Conservation (phyloP, 1,140 invertebrate species). For the Phortica variegata region DNA sequence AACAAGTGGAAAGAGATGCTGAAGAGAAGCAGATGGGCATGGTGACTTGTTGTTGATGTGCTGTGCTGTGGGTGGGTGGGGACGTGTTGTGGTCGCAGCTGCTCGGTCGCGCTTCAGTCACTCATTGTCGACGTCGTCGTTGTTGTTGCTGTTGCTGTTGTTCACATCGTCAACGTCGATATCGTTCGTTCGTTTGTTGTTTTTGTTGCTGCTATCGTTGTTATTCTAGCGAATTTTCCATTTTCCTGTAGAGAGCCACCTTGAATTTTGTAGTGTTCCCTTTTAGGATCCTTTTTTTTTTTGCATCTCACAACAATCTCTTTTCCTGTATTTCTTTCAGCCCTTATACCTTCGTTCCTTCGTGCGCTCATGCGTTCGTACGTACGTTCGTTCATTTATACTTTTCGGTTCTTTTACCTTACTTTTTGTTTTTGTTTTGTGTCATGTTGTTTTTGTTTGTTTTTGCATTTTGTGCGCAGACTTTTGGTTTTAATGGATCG, state of each 20-base stretch:
- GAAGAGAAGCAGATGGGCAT: too few relatives aligned
- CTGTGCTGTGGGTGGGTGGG: neutral
- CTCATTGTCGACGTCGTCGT: conserved; percentile 27
- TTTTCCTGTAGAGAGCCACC: conserved; percentile 11
- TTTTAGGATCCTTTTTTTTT: conserved; percentile 1
- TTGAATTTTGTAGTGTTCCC: conserved; percentile 2
- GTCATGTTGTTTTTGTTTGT: too few relatives aligned
- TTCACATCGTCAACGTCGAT: conserved; percentile 30
- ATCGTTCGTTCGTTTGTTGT: conserved; percentile 18
- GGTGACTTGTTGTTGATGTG: too few relatives aligned
- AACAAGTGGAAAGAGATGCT: too few relatives aligned
- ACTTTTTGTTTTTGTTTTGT: too few relatives aligned
- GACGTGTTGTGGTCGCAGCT: neutral
- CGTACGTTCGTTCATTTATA: conserved; percentile 17
- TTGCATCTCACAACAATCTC: too few relatives aligned
- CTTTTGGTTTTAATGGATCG: conserved; percentile 54
- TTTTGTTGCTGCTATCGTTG: conserved; percentile 15
- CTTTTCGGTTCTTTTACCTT: conserved; percentile 19
- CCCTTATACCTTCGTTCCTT: too few relatives aligned
- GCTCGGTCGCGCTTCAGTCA: neutral
- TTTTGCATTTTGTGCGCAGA: conserved; percentile 27
- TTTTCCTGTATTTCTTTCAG: too few relatives aligned
- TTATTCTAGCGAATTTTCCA: conserved; percentile 19
- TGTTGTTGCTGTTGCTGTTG: conserved; percentile 6
- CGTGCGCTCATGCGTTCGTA: too few relatives aligned